Base-by-base conservation (phyloP, 2,888 invertebrate genomes). In the Imbricaverruca yamaguchii region DNA sequence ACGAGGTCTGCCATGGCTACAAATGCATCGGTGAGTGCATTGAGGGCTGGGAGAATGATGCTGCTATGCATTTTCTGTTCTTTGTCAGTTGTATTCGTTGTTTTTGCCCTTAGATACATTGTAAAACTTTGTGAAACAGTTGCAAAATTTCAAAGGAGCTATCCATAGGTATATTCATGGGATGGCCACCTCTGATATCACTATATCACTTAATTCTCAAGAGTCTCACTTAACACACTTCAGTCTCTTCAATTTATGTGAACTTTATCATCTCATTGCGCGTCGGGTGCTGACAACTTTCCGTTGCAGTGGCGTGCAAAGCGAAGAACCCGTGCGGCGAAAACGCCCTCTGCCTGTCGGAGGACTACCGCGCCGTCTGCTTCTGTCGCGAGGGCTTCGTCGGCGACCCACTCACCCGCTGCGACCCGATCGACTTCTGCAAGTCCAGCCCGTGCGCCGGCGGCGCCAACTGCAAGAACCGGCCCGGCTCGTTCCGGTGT, bases 341-440 rank as follows among this genome's bases (percentile, higher is more conserved):
- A 81, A 94, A 95, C 87, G 92, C 95, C 0, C 89, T 95, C 69
- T 96, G 96, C 86, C 93, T 94, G 0, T 93, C 94, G 3, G 93
- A 94, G 87, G 91, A 91, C 85, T 95, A 96, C 85, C 90, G 90
- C 83, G 93, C 93, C 86, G 85, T 91, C 0, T 93, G 93, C 86
- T 93, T 93, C 85, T 96, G 96, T 86, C 94, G 94, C 87, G 95
- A 95, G 18, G 95, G 95, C 0, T 95, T 91, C 85, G 93, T 82
- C 0, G 95, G 95, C 7, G 92, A 95, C 87, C 92, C 95, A 4
- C 88, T 90, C 15, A 88, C 88, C 57, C 92, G 92, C 53, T 96
- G 96, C 85, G 88, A 89, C 81, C 88, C 92, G 81, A 91, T 95
- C 81, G 93, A 95, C 87, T 94, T 92, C 87, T 96, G 95, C 86